Conservation (phyloP, 1,140 invertebrate genomes). For the Trichogramma pretiosum region DNA sequence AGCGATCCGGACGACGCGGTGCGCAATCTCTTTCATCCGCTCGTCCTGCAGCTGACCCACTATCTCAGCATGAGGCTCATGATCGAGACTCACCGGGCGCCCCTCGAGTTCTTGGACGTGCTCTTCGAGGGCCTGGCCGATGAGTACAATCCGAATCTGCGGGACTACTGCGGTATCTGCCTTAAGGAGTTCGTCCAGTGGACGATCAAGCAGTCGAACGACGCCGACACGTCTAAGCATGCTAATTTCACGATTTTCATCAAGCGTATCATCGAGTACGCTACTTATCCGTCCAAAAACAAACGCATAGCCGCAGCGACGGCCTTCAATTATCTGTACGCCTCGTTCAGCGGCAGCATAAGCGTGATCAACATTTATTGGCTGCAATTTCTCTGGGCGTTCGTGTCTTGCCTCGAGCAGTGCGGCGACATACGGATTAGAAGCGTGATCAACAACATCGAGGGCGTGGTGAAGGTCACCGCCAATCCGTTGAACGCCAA, state of each 20-base stretch:
- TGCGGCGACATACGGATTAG: constrained; percentile 44
- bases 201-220: constrained; percentile 53
- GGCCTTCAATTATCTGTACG: constrained; percentile 64
- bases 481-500: constrained; percentile 43
- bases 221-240: constrained; percentile 29
- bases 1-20: constrained; percentile 59
- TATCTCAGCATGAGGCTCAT: constrained; percentile 51
- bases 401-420: constrained; percentile 51
- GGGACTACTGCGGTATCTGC: constrained; percentile 58
- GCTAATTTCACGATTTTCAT: constrained; percentile 45
- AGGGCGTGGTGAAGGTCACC: constrained; percentile 50
- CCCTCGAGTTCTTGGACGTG: constrained; percentile 48
- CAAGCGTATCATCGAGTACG: constrained; percentile 52
- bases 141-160: constrained; percentile 48
- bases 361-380: constrained; percentile 52
- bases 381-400: constrained; percentile 55
- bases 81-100: constrained; percentile 42
- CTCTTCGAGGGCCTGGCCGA: constrained; percentile 56
- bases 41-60: constrained; percentile 58
- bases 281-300: constrained; percentile 52
- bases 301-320: constrained; percentile 60
- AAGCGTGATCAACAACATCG: constrained; percentile 45
- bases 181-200: constrained; percentile 59
- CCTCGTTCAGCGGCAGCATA: constrained; percentile 51
- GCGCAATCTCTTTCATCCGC: constrained; percentile 55